phyloP scores from a whole-genome alignment of 2,888 invertebrate species.

The Deroplatys truncata region DNA sequence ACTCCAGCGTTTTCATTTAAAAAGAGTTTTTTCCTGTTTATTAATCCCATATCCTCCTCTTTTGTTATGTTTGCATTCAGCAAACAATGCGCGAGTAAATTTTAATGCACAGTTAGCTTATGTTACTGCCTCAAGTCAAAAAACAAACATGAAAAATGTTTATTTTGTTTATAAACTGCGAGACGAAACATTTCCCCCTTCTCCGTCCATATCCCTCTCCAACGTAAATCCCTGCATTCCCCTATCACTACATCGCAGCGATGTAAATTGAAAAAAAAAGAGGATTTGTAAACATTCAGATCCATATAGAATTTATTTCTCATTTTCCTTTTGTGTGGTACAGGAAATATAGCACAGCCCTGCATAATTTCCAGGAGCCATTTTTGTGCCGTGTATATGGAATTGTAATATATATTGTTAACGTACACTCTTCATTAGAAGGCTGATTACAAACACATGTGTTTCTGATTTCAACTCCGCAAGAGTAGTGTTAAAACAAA shows the following conservation, averaged over 20 bases:
- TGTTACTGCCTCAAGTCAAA: neutral
- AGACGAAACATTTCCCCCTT: neutral
- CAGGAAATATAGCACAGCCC: neutral
- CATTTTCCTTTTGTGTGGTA: neutral
- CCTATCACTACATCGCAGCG: neutral
- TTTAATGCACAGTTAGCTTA: neutral
- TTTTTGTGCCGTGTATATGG: no score
- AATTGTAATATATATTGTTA: no score
- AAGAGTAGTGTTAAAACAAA: no score
- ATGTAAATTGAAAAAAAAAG: neutral
- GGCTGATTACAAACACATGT: no score
- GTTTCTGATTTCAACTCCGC: no score
- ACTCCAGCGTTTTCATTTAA: neutral
- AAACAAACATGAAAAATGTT: slow-evolving; percentile 7
- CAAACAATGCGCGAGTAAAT: neutral
- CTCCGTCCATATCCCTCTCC: neutral
- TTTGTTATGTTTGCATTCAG: neutral
- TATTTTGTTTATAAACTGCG: slow-evolving; percentile 8
- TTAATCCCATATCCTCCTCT: neutral
- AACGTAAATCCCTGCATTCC: neutral
- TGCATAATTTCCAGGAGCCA: neutral
- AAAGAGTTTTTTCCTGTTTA: neutral
- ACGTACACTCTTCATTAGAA: no score
- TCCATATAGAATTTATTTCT: neutral
- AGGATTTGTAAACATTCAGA: neutral